Evolutionary conservation across 1,140 invertebrate species (phyloP), one percentile per base, ranked within the genome.

Genomic region (Diorhabda elongata): DNA sequence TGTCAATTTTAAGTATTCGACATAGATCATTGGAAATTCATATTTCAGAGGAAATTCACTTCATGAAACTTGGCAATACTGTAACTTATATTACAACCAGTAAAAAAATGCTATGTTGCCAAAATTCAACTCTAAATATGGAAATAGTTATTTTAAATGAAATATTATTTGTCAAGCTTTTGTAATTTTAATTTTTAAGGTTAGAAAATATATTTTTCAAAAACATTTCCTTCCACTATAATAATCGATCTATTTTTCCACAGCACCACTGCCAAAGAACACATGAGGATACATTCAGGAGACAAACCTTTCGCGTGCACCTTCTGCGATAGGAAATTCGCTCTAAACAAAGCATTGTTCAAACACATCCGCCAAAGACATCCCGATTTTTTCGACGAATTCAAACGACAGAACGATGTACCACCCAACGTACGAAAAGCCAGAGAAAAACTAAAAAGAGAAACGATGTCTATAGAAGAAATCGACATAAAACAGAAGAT

Each of bases 241-340:
- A 26, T 26, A 26, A 26, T 26, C 26, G 26, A 26, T 26, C 26
- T 26, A 26, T 26, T 52, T 68, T 65, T 66, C 69, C 69, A 65
- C 42, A 74, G 73, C 60, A 74, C 73, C 42, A 74, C 73, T 5
- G 73, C 70, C 56, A 74, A 74, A 66, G 73, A 74, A 60, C 88
- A 90, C 73, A 83, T 86, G 79, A 82, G 85, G 77, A 83, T 86
- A 11, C 87, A 88, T 71, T 83, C 80, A 11, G 83, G 82, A 3
- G 77, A 83, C 2, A 82, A 82, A 72, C 83, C 84, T 0, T 84
- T 81, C 71, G 78, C 79, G 9, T 86, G 85, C 71, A 79, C 78
- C 3, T 73, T 84, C 9, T 86, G 85, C 69, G 81, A 81, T 44
- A 84, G 84, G 71, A 83, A 5, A 81, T 84, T 79, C 73, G 78